Conservation (phyloP, 2,797 vertebrate species). For the Hephaestus fuliginosus region DNA sequence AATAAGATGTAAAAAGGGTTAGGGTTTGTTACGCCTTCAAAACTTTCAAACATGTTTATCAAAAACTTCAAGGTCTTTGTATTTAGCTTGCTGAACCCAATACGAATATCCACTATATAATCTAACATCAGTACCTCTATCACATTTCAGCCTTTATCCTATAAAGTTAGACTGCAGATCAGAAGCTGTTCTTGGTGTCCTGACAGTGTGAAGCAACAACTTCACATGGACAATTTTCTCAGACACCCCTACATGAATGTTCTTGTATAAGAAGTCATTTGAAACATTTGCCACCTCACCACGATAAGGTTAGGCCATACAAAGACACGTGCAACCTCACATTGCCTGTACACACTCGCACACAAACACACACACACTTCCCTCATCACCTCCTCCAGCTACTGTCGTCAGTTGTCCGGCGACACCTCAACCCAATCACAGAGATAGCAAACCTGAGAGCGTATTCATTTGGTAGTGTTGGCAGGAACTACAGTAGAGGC, state of each 20-base stretch:
- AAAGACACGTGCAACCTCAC: conserved; percentile 26
- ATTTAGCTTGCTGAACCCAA: not conserved
- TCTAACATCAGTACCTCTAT: not conserved
- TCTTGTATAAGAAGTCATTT: conserved; percentile 55
- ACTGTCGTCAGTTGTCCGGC: conserved; percentile 54
- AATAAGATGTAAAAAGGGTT: not conserved
- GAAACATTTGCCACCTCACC: conserved; percentile 71
- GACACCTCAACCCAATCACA: conserved; percentile 56
- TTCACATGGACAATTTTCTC: conserved; percentile 37
- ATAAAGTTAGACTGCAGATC: conserved; percentile 35
- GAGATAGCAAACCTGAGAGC: conserved; percentile 68
- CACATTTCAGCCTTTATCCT: conserved; percentile 18
- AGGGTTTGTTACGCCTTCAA: not conserved
- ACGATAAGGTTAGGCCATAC: conserved; percentile 61
- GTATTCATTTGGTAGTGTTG: conserved; percentile 51
- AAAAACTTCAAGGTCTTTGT: not conserved
- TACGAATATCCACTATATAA: not conserved
- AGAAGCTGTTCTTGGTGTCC: conserved; percentile 21
- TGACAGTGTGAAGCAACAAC: conserved; percentile 30
- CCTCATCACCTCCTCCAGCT: conserved; percentile 63
- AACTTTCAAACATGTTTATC: not conserved
- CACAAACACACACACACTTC: conserved; percentile 42
- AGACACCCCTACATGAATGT: conserved; percentile 47
- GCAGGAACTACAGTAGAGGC: conserved; percentile 33
- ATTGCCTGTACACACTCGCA: conserved; percentile 18